phyloP scores from a whole-genome alignment of 2,113 vertebrate species.

The Thymallus thymallus region DNA sequence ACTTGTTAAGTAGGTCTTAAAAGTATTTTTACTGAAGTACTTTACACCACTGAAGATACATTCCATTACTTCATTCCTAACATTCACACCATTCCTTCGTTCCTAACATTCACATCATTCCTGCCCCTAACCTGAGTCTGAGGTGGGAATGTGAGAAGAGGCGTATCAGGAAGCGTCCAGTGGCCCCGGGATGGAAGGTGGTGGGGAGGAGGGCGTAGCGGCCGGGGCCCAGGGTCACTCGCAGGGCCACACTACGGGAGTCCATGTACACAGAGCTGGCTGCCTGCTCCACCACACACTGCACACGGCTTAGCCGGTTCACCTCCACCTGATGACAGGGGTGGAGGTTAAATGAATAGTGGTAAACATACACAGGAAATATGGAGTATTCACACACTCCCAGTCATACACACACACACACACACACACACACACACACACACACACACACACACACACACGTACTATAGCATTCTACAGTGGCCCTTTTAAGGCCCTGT shows the following conservation, averaged over 20 bases:
- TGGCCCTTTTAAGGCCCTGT: too few species aligned
- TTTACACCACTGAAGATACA: too few species aligned
- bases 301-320: slow-evolving; percentile 76
- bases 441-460: slow-evolving; percentile 12
- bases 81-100: background rate
- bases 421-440: slow-evolving; percentile 13
- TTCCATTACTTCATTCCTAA: too few species aligned
- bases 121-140: slow-evolving; percentile 58
- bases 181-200: slow-evolving; percentile 74
- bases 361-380: background rate
- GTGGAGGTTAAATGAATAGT: background rate
- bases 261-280: slow-evolving; percentile 81
- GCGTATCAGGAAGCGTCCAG: slow-evolving; percentile 72
- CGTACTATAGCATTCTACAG: too few species aligned
- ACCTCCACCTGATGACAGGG: slow-evolving; percentile 70
- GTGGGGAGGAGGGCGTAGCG: slow-evolving; percentile 76
- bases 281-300: slow-evolving; percentile 68
- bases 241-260: slow-evolving; percentile 76
- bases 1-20: too few species aligned
- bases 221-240: slow-evolving; percentile 60
- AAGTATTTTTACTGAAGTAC: too few species aligned
- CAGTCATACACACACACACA: background rate
- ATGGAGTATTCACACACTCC: background rate
- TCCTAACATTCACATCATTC: background rate
- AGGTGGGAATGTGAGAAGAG: slow-evolving; percentile 70